A percentile compares a stretch with the other conserved stretches of the same genome.
Conservation (phyloP, 2,113 vertebrate genomes). For the Chrysochloris asiatica region DNA sequence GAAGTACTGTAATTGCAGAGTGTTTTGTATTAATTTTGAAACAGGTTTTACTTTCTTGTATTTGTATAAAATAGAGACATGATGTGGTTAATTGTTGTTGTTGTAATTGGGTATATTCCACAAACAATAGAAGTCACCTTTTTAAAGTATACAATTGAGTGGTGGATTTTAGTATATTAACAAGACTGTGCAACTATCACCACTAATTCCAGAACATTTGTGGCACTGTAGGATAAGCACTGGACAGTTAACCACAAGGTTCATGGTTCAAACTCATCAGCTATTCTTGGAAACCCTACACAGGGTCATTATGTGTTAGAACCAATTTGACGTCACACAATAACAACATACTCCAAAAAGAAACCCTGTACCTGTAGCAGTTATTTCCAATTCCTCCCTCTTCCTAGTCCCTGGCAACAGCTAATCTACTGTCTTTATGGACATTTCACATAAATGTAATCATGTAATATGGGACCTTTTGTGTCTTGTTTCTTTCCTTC, state of each 20-base stretch:
- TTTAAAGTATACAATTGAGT: background rate
- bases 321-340: too few species aligned
- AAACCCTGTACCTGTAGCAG: background rate
- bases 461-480: background rate
- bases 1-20: background rate
- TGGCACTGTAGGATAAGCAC: too few species aligned
- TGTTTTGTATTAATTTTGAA: background rate
- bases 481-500: background rate
- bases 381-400: background rate
- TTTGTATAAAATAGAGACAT: background rate
- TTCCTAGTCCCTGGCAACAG: background rate
- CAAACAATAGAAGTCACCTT: background rate
- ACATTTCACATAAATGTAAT: background rate
- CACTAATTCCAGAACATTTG: background rate
- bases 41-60: background rate
- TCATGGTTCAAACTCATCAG: too few species aligned
- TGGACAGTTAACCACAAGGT: too few species aligned
- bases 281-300: too few species aligned
- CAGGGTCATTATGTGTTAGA: too few species aligned
- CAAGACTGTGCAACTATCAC: background rate
- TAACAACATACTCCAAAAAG: background rate
- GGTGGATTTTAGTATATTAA: background rate
- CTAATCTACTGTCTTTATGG: background rate
- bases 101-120: background rate
- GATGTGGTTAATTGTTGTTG: background rate